Conservation (phyloP, 2,113 vertebrate species). For the Struthidea cinerea region DNA sequence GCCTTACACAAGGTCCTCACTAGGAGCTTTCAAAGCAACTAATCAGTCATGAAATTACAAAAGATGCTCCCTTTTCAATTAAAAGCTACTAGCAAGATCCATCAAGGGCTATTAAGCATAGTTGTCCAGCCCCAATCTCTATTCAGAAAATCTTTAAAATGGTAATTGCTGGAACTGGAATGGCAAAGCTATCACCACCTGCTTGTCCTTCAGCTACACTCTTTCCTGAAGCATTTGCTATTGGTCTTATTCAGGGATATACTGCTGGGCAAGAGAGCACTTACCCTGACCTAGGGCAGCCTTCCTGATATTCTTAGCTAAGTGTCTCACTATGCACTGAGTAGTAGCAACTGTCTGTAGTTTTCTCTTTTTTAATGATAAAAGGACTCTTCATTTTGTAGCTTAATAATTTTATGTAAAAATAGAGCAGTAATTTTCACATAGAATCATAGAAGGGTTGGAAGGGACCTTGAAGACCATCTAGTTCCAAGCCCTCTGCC, state of each 20-base stretch:
- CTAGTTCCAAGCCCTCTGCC: background rate
- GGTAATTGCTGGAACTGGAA: background rate
- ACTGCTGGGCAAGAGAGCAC: background rate
- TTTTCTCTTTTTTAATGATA: background rate
- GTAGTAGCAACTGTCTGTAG: background rate
- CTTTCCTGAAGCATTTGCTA: background rate
- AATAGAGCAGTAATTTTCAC: background rate
- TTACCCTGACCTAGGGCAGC: background rate
- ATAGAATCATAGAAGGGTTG: background rate
- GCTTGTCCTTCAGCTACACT: background rate
- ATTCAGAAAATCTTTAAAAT: slow-evolving; percentile 8
- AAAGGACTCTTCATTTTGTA: background rate
- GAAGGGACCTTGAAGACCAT: background rate
- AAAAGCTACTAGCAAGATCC: background rate
- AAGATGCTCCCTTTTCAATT: background rate
- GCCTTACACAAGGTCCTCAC: background rate
- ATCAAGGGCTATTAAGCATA: slow-evolving; percentile 10
- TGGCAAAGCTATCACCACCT: background rate
- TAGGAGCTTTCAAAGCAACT: background rate
- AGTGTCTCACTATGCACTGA: background rate
- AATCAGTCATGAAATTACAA: slow-evolving; percentile 19
- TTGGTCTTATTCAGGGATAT: background rate
- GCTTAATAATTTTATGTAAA: background rate
- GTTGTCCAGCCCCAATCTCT: slow-evolving; percentile 3
- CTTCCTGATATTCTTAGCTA: background rate